A percentile compares a stretch with the other conserved stretches of the same genome.
These are phyloP conservation scores for Rhinatrema bivittatum DNA, from an alignment of 2,797 vertebrate species.

Conservation along the genomic window DNA sequence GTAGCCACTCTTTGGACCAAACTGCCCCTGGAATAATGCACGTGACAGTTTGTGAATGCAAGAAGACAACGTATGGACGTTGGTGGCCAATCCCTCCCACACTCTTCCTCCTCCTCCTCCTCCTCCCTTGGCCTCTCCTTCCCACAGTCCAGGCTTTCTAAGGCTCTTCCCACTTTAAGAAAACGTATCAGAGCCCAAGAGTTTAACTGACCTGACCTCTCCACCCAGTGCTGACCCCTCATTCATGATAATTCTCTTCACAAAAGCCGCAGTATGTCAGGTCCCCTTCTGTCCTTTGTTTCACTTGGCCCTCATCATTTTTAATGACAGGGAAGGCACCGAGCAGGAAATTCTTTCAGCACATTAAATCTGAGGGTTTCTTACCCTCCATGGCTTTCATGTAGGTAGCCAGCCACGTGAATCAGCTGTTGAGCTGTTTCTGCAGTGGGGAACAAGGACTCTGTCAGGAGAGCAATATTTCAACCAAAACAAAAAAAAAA, in stretches of 20 bases:
- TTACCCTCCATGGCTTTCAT: not conserved
- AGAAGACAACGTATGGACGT: constrained; percentile 49
- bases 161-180: constrained; percentile 52
- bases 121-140: constrained; percentile 41
- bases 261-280: constrained; percentile 54
- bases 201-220: constrained; percentile 66
- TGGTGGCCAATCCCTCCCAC: constrained; percentile 26
- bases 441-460: too few relatives aligned
- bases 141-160: constrained; percentile 50
- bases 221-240: constrained; percentile 48
- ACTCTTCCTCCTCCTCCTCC: constrained; percentile 12
- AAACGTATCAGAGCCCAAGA: constrained; percentile 61
- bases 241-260: constrained; percentile 64
- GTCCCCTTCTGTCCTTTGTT: constrained; percentile 43
- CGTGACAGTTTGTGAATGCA: constrained; percentile 51
- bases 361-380: not conserved
- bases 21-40: constrained; percentile 39
- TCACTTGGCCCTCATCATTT: constrained; percentile 37
- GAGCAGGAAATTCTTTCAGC: constrained; percentile 14
- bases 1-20: too few relatives aligned
- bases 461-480: too few relatives aligned
- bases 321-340: constrained; percentile 31
- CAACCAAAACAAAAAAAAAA: too few relatives aligned
- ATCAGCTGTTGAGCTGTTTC: too few relatives aligned
- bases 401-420: not conserved